Conservation (phyloP, 92 coral and sea anemone species). For the Isaurus tuberculatus region DNA sequence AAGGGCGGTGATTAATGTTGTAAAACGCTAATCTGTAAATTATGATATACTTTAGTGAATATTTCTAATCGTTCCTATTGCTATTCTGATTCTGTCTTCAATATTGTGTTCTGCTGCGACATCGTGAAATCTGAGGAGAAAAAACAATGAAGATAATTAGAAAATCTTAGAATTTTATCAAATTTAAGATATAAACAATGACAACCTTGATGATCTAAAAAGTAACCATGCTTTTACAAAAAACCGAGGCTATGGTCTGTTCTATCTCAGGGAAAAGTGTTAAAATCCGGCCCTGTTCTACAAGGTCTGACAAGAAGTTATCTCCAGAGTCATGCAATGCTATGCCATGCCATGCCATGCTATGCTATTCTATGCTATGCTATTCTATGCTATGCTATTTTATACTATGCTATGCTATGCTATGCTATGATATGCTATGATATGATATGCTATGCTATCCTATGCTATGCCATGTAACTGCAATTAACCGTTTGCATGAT, state of each 20-base stretch:
- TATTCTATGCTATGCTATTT: too few species aligned
- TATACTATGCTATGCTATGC: too few species aligned
- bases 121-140: constrained; percentile 79
- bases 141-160: background rate
- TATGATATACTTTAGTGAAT: constrained; percentile 49
- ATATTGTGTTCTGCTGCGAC: constrained; percentile 89
- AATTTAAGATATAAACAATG: background rate
- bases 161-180: background rate
- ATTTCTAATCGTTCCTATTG: constrained; percentile 80
- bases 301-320: too few species aligned
- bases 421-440: too few species aligned
- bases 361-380: too few species aligned
- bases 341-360: too few species aligned
- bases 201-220: background rate
- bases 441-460: too few species aligned
- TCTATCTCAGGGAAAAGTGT: too few species aligned
- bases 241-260: constrained; percentile 15
- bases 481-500: too few species aligned
- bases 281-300: too few species aligned
- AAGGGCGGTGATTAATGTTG: background rate
- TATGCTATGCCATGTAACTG: too few species aligned
- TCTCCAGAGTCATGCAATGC: too few species aligned
- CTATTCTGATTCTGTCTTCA: constrained; percentile 87
- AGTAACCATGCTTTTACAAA: background rate
- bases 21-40: background rate